Percentiles rank a stretch among this genome's conserved stretches.
Evolutionary conservation across 2,113 vertebrate species (phyloP).

Genomic region (Grantiella picta): DNA sequence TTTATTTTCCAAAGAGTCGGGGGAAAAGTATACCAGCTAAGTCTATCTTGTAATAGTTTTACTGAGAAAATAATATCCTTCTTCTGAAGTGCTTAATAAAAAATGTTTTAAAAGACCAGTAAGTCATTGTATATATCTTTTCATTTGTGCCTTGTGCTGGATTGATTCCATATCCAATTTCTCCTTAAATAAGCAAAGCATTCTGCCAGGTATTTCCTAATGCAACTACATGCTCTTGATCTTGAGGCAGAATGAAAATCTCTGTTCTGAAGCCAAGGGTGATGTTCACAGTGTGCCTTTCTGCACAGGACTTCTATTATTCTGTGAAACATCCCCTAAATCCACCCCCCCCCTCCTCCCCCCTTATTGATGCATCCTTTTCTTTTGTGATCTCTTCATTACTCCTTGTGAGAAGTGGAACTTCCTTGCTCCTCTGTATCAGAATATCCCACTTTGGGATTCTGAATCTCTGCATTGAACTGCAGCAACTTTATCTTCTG

Average conservation of each 20-base stretch:
- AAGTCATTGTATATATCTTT: background rate
- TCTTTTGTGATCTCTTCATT: background rate
- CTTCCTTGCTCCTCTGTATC: background rate
- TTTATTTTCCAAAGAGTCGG: background rate
- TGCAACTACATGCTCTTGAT: background rate
- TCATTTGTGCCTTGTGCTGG: background rate
- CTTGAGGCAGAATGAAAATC: background rate
- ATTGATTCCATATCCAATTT: background rate
- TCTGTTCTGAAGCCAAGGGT: background rate
- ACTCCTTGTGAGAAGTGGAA: background rate
- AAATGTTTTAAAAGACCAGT: background rate
- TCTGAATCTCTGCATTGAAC: background rate
- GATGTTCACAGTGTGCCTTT: background rate
- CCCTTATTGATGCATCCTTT: background rate
- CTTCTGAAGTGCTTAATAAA: background rate
- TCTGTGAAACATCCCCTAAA: background rate
- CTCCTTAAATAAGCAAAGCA: background rate
- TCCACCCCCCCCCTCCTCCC: background rate
- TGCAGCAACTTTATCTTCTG: background rate
- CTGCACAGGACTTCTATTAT: background rate
- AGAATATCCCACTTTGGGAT: background rate
- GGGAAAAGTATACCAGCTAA: background rate
- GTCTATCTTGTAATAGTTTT: background rate
- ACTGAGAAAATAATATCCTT: background rate
- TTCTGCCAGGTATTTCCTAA: background rate